Evolutionary conservation across 2,113 vertebrate species (phyloP).

Genomic region (Tautogolabrus adspersus): DNA sequence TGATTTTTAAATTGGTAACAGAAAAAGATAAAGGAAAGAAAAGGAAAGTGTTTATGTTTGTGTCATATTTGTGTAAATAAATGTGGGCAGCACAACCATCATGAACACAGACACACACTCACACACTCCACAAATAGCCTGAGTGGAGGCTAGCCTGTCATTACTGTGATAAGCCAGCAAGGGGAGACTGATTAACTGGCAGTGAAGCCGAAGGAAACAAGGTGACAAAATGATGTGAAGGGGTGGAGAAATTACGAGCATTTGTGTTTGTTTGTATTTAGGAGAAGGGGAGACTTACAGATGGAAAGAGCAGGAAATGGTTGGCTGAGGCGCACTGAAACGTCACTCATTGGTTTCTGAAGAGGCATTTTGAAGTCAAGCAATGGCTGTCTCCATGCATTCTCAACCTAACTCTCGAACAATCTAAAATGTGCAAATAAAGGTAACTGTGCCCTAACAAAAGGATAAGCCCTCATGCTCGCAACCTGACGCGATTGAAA

Average conservation of each 20-base stretch:
- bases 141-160: slow-evolving; percentile 12
- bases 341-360: too few species aligned
- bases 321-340: background rate
- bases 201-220: slow-evolving; percentile 7
- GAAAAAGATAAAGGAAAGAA: too few species aligned
- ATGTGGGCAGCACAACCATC: background rate
- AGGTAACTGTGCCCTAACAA: too few species aligned
- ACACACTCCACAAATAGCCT: background rate
- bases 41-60: too few species aligned
- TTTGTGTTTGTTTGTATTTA: slow-evolving; percentile 3
- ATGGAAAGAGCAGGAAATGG: background rate
- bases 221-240: slow-evolving; percentile 23
- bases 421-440: too few species aligned
- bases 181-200: slow-evolving; percentile 33
- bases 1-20: too few species aligned
- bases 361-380: too few species aligned
- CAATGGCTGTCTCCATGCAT: too few species aligned
- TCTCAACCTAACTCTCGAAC: too few species aligned
- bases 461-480: too few species aligned
- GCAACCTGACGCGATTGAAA: too few species aligned
- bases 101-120: slow-evolving; percentile 1
- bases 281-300: background rate
- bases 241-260: slow-evolving; percentile 10
- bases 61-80: too few species aligned
- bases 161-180: slow-evolving; percentile 12